Base-by-base conservation (phyloP, 1,140 invertebrate genomes). In the Globodera rostochiensis region DNA sequence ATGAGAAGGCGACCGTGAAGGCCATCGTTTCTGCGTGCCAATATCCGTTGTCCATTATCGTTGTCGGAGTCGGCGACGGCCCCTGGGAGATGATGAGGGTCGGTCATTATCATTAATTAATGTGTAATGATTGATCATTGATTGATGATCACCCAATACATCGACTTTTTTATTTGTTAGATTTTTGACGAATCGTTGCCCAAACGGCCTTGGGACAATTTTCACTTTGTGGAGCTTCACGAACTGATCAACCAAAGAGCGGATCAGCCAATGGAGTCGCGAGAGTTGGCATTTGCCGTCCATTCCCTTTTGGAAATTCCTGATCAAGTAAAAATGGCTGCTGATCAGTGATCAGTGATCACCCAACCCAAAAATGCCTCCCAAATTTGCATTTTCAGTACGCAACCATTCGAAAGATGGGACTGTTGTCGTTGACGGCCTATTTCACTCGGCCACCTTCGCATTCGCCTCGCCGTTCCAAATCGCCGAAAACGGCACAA, bases 1-100 rank as follows among this genome's bases (percentile, higher is more conserved):
- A 92, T 71, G 91, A 92, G 79, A 75, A 84, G 66, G 85, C 86
- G 36, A 92, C 91, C 13, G 88, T 90, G 7, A 85, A 91, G 50
- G 91, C 92, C 5, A 92, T 93, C 13, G 91, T 92, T 6, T 88
- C 91, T 36, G 92, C 92, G 6, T 92, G 92, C 11, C 84, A 90
- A 45, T 90, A 91, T 77, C 91, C 92, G 4, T 87, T 93, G 15
- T 92, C 91, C 77, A 92, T 93, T 64, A 91, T 93, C 67, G 90
- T 92, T 9, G 91, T 93, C 15, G 92, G 92, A 6, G 92, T 92
- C n/a, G 92, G 92, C 0, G 92, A 85, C 85, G 92, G 92, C 19
- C 92, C 92, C 0, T 92, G 92, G 92, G 90, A 91, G 71, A 90
- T 89, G 67, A 92, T 92, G 91, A 90, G 80, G 82, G 87, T 88